Conservation (phyloP, 1,140 invertebrate genomes). For the Hestina assimilis region DNA sequence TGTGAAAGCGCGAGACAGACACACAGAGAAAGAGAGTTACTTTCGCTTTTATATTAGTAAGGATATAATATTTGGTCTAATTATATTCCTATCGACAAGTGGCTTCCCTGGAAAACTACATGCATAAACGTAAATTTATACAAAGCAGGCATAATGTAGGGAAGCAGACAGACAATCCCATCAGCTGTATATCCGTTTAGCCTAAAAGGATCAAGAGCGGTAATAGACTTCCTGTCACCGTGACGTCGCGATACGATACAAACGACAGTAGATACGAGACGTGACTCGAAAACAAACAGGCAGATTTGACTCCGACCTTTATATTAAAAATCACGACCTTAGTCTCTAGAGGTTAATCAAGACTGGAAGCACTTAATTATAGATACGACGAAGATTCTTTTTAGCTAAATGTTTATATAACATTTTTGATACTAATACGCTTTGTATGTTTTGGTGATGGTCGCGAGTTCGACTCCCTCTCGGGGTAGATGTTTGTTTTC, state of each 20-base stretch:
- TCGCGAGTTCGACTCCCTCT: too few relatives aligned
- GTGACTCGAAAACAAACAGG: conserved; percentile 20
- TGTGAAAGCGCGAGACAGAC: too few relatives aligned
- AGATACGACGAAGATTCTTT: not conserved
- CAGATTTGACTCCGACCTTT: conserved; percentile 21
- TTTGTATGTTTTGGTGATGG: too few relatives aligned
- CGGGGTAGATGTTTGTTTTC: too few relatives aligned
- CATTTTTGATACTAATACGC: too few relatives aligned
- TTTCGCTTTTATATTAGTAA: too few relatives aligned
- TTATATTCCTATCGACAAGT: too few relatives aligned
- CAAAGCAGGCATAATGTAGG: conserved; percentile 1
- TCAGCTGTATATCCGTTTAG: conserved; percentile 61
- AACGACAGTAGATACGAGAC: too few relatives aligned
- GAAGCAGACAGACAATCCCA: conserved; percentile 52
- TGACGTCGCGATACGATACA: conserved; percentile 36
- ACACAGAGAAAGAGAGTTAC: too few relatives aligned
- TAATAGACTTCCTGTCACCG: conserved; percentile 48
- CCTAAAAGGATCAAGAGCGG: conserved; percentile 60
- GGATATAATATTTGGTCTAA: too few relatives aligned
- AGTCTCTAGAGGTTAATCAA: conserved; percentile 13
- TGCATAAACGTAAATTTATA: not conserved
- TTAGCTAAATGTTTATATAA: not conserved
- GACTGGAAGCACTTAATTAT: not conserved
- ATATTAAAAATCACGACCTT: conserved; percentile 20
- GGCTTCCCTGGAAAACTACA: too few relatives aligned